Percentiles rank a stretch among this genome's conserved stretches.
These are phyloP conservation scores for Circaetus cinerascens DNA, from an alignment of 2,113 vertebrate species.

Conservation along the genomic window DNA sequence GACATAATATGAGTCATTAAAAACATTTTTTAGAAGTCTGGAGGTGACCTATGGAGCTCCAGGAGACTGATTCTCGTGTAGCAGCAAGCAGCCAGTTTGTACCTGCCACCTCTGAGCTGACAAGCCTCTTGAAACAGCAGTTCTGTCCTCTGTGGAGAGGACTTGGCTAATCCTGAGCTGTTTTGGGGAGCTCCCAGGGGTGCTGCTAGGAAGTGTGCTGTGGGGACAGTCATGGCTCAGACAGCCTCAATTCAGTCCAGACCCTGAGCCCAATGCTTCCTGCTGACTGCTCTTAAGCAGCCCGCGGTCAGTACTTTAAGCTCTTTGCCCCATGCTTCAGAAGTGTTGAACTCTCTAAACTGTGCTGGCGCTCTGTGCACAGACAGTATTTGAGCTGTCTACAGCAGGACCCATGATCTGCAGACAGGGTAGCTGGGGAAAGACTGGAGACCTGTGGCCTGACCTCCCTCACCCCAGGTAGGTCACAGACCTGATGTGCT, in stretches of 20 bases:
- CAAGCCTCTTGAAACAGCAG: not conserved
- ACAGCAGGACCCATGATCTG: not conserved
- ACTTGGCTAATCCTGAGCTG: not conserved
- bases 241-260: not conserved
- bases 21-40: conserved; percentile 13
- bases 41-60: conserved; percentile 34
- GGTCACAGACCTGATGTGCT: not conserved
- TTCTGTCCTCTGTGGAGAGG: not conserved
- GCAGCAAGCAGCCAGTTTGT: not conserved
- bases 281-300: not conserved
- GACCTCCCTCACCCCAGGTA: not conserved
- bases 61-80: not conserved
- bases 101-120: not conserved
- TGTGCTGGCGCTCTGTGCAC: not conserved
- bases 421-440: not conserved
- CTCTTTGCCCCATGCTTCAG: not conserved
- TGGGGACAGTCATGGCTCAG: not conserved
- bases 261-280: not conserved
- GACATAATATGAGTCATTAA: conserved; percentile 30
- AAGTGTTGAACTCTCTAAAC: not conserved
- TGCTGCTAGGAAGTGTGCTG: not conserved
- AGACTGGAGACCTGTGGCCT: not conserved
- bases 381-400: not conserved
- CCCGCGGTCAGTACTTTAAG: not conserved
- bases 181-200: not conserved